Conservation (phyloP, 2,113 vertebrate species). For the Microtus pennsylvanicus region DNA sequence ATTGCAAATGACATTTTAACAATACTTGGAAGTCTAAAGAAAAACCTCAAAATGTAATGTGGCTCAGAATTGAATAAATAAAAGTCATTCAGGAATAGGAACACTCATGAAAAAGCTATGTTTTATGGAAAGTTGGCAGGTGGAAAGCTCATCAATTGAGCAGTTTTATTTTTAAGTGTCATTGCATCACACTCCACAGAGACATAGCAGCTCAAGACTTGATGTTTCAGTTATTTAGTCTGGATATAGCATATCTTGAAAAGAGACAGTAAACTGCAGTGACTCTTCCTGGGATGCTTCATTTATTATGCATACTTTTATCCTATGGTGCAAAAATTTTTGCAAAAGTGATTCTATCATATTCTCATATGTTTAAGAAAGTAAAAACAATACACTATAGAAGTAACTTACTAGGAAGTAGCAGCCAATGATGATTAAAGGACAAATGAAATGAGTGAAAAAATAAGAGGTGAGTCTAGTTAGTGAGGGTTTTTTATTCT, state of each 20-base stretch:
- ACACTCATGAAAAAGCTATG: neutral
- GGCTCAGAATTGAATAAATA: slow-evolving; percentile 34
- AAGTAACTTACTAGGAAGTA: neutral
- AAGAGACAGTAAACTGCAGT: neutral
- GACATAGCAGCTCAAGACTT: neutral
- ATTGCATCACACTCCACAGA: neutral
- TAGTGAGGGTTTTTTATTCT: neutral
- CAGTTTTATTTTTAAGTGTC: neutral
- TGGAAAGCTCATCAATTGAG: neutral
- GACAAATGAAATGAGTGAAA: neutral
- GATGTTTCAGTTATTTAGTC: neutral
- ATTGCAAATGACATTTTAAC: neutral
- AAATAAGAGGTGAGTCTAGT: neutral
- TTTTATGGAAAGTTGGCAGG: neutral
- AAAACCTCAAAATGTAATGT: neutral
- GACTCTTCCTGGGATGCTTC: neutral
- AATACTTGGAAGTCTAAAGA: slow-evolving; percentile 10
- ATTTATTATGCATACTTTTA: neutral
- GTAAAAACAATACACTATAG: neutral
- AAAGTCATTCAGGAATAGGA: neutral
- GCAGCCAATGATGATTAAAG: neutral
- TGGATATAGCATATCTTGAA: neutral
- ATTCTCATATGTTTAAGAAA: neutral
- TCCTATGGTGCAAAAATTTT: neutral
- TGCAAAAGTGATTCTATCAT: neutral